Evolutionary conservation across 35 echinoderm and acorn worm genomes (phyloP).

Genomic region (Diadema setosum): DNA sequence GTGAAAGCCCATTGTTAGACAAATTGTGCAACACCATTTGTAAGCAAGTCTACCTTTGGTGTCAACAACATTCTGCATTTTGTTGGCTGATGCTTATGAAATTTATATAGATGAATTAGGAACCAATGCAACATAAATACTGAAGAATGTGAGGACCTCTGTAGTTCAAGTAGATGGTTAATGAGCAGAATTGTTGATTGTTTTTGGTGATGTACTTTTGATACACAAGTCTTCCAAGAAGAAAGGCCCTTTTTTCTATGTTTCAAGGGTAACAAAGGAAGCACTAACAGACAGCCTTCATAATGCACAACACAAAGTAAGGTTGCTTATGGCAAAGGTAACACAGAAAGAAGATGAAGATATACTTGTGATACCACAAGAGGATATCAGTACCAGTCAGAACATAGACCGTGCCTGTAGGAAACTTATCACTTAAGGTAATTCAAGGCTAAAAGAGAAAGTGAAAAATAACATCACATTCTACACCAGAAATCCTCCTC

Average conservation of each 20-base stretch:
- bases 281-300: not conserved
- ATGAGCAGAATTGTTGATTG: not conserved
- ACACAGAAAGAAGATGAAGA: not conserved
- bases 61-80: not conserved
- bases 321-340: not conserved
- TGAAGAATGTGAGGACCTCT: not conserved
- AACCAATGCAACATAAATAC: not conserved
- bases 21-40: not conserved
- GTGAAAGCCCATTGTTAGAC: not conserved
- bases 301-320: not conserved
- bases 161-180: not conserved
- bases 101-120: not conserved
- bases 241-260: not conserved
- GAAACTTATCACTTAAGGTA: not conserved
- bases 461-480: no score
- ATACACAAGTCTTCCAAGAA: not conserved
- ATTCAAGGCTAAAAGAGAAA: not conserved
- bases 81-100: not conserved
- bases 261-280: not conserved
- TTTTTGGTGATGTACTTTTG: not conserved
- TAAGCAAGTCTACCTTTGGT: not conserved
- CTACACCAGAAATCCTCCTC: not conserved
- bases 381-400: not conserved
- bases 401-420: not conserved
- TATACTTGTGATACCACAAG: not conserved